Evolutionary conservation across 2,113 vertebrate genomes (phyloP).

Genomic region (Cyprinus carpio): DNA sequence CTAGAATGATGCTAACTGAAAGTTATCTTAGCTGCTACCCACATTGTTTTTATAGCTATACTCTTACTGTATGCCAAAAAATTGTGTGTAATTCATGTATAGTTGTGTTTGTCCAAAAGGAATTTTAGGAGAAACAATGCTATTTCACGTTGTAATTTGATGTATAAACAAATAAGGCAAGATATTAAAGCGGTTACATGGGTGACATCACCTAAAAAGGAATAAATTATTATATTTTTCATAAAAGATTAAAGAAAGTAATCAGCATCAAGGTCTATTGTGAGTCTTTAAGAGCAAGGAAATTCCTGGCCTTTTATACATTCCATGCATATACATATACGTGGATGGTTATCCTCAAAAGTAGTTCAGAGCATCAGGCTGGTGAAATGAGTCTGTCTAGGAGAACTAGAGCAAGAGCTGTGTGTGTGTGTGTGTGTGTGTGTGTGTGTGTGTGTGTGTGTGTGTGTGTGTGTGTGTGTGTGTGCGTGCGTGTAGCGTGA

Average conservation of each 20-base stretch:
- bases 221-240: neutral
- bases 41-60: neutral
- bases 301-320: neutral
- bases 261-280: neutral
- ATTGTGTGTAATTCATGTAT: neutral
- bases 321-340: slow-evolving; percentile 39
- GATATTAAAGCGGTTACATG: neutral
- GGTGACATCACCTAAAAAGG: neutral
- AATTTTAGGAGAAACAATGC: neutral
- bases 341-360: slow-evolving; percentile 32
- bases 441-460: neutral
- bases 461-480: slow-evolving; percentile 11
- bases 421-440: slow-evolving; percentile 12
- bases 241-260: neutral
- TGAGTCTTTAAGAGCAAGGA: neutral
- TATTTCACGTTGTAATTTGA: neutral
- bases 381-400: slow-evolving; percentile 38
- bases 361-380: slow-evolving; percentile 41
- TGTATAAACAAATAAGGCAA: neutral
- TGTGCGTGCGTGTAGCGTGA: slow-evolving; percentile 40
- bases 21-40: neutral
- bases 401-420: slow-evolving; percentile 20
- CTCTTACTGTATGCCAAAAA: neutral
- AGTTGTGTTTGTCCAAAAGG: neutral
- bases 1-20: neutral